Percentiles rank a stretch among this genome's conserved stretches.
Evolutionary conservation across 1,140 invertebrate genomes (phyloP).

Genomic region (Heliconius congener): DNA sequence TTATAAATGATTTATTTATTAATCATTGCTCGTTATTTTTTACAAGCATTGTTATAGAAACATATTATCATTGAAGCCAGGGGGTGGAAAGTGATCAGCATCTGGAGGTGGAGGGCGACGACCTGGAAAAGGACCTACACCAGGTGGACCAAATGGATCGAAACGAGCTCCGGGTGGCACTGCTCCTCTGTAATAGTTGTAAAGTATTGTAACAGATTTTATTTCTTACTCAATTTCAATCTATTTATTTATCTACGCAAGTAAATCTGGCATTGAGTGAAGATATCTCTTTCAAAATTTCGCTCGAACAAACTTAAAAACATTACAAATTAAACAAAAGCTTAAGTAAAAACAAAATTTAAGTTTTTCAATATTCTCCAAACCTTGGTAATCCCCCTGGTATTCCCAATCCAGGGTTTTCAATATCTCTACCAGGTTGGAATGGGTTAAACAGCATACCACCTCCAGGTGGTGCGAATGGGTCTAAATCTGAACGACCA

Average conservation of each 20-base stretch:
- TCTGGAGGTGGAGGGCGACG: constrained; percentile 82
- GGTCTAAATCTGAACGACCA: constrained; percentile 88
- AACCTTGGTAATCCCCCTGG: constrained; percentile 83
- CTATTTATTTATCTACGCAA: no score
- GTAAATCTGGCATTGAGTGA: no score
- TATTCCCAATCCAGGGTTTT: constrained; percentile 79
- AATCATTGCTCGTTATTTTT: background rate
- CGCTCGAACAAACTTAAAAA: no score
- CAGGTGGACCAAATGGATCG: constrained; percentile 90
- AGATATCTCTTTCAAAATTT: no score
- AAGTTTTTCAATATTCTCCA: no score
- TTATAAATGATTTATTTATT: constrained; percentile 2
- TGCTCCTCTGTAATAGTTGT: constrained; percentile 81
- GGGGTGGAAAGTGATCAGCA: constrained; percentile 87
- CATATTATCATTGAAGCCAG: constrained; percentile 86
- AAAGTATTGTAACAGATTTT: background rate
- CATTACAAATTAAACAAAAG: no score
- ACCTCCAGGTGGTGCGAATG: constrained; percentile 83
- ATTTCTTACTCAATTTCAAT: no score
- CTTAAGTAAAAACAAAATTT: no score
- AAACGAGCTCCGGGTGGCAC: constrained; percentile 90
- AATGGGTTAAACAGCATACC: constrained; percentile 91
- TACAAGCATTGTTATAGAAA: constrained; percentile 82
- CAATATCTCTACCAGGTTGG: constrained; percentile 59
- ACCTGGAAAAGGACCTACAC: constrained; percentile 61